Evolutionary conservation across 2,113 vertebrate species (phyloP).

Genomic region (Tetrax tetrax): DNA sequence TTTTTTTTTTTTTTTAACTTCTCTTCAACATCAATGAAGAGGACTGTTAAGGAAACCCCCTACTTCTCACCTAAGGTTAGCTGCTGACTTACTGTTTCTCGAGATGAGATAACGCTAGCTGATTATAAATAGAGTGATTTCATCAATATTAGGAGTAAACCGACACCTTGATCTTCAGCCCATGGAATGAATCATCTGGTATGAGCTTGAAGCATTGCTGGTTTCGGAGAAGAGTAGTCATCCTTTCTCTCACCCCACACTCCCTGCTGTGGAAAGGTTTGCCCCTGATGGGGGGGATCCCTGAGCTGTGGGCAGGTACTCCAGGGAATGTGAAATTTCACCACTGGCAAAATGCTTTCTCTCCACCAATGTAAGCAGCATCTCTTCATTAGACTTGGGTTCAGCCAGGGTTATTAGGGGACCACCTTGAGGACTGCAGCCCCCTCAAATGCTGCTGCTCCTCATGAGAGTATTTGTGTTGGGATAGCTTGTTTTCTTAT

Average conservation of each 20-base stretch:
- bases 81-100: slow-evolving; percentile 27
- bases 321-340: neutral
- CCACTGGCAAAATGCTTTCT: neutral
- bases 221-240: neutral
- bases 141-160: slow-evolving; percentile 11
- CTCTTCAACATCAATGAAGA: neutral
- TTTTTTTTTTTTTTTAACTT: neutral
- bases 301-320: neutral
- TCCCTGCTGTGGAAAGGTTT: neutral
- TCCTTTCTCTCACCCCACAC: neutral
- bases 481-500: neutral
- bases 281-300: neutral
- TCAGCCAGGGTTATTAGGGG: neutral
- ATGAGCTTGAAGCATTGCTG: neutral
- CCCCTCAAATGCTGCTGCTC: neutral
- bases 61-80: slow-evolving; percentile 28
- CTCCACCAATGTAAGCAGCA: fast-evolving
- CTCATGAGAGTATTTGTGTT: neutral
- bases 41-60: slow-evolving; percentile 24
- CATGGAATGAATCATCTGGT: neutral
- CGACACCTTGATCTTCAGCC: neutral
- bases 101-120: slow-evolving; percentile 2
- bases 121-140: slow-evolving; percentile 27
- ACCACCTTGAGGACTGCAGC: neutral
- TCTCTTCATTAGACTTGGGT: neutral